Conservation (phyloP, 2,888 invertebrate genomes). For the Diplazon laetatorius region DNA sequence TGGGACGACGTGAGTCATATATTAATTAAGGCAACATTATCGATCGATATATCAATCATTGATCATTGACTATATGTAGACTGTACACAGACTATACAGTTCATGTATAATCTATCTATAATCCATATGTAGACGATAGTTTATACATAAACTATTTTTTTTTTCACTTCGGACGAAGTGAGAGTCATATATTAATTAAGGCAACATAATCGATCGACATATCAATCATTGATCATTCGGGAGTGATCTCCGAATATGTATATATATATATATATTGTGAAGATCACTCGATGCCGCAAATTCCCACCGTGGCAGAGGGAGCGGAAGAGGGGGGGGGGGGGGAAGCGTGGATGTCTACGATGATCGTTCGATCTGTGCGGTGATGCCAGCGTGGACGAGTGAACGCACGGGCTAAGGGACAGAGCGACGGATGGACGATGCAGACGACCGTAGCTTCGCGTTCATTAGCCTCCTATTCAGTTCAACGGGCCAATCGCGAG, state of each 20-base stretch:
- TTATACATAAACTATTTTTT: no score
- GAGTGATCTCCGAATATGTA: slow-evolving; percentile 36
- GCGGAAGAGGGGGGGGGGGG: no score
- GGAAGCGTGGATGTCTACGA: background rate
- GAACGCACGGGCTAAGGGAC: slow-evolving; percentile 69
- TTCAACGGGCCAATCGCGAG: slow-evolving; percentile 79
- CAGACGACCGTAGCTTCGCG: slow-evolving; percentile 74
- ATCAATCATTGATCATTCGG: slow-evolving; percentile 17
- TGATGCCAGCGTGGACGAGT: slow-evolving; percentile 43
- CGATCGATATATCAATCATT: background rate
- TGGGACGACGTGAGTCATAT: background rate
- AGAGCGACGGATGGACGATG: slow-evolving; percentile 71
- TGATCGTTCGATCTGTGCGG: slow-evolving; percentile 57
- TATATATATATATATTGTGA: no score
- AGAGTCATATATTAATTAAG: no score
- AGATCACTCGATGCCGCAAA: slow-evolving; percentile 47
- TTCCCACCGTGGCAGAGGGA: no score
- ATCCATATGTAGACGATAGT: no score
- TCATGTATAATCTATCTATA: no score
- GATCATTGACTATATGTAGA: no score
- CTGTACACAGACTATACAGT: no score
- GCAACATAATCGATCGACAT: no score
- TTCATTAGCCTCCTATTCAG: slow-evolving; percentile 82
- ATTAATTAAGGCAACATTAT: background rate
- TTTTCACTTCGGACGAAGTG: no score